These are phyloP conservation scores for Cryptomyrus ogoouensis DNA, from an alignment of 2,113 vertebrate species.

Conservation along the genomic window DNA sequence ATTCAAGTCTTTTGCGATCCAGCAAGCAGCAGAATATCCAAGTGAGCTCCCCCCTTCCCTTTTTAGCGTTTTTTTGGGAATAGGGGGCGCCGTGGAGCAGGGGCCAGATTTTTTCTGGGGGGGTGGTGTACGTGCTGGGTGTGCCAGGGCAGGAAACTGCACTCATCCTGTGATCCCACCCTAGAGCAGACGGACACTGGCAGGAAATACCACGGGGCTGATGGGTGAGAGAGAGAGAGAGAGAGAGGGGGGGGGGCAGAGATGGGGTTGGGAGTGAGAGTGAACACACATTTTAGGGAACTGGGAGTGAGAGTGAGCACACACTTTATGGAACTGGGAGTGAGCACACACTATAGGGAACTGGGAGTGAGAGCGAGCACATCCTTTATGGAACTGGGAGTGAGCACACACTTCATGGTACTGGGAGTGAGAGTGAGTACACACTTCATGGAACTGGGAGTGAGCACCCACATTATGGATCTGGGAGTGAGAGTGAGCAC, in stretches of 20 bases:
- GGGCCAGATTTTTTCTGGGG: not conserved
- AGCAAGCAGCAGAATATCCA: not conserved
- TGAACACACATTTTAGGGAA: not conserved
- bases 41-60: not conserved
- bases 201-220: slow-evolving; percentile 14
- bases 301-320: not conserved
- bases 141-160: slow-evolving; percentile 10
- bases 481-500: too few species aligned
- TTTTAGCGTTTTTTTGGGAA: not conserved
- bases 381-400: not conserved
- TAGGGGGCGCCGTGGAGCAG: not conserved
- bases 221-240: not conserved
- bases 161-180: slow-evolving; percentile 17
- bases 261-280: not conserved
- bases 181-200: not conserved
- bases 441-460: not conserved
- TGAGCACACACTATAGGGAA: not conserved
- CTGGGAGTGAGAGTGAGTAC: not conserved
- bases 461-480: not conserved
- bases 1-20: not conserved
- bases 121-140: slow-evolving; percentile 1
- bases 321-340: not conserved
- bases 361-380: not conserved
- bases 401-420: not conserved
- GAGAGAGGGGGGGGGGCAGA: not conserved